A percentile compares a stretch with the other conserved stretches of the same genome.
Conservation (phyloP, 1,140 invertebrate species). For the Drosophila nannoptera region DNA sequence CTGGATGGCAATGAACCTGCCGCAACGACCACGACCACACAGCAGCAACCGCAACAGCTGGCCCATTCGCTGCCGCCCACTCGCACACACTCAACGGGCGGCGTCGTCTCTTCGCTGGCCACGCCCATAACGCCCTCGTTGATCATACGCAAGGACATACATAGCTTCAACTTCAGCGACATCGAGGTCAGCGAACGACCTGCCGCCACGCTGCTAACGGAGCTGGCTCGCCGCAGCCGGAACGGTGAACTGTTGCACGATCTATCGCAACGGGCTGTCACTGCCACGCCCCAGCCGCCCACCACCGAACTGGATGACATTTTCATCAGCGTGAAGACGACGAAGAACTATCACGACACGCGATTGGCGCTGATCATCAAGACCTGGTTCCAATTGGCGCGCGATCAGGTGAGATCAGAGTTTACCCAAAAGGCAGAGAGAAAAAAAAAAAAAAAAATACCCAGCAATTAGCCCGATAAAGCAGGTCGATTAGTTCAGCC, state of each 20-base stretch:
- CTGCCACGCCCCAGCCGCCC: conserved; percentile 83
- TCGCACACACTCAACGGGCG: conserved; percentile 24
- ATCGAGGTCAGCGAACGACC: conserved; percentile 72
- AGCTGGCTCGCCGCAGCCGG: conserved; percentile 64
- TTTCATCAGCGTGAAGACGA: conserved; percentile 97
- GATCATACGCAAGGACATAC: conserved; percentile 78
- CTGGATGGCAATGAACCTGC: conserved; percentile 63
- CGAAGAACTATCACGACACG: conserved; percentile 90
- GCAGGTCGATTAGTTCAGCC: conserved; percentile 45
- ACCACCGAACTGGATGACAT: conserved; percentile 89
- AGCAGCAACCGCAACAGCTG: conserved; percentile 1
- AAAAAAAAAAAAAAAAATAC: not conserved
- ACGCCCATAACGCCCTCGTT: conserved; percentile 39
- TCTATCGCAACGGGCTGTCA: conserved; percentile 71
- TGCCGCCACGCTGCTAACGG: conserved; percentile 62
- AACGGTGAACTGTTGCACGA: conserved; percentile 73
- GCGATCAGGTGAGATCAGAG: conserved; percentile 87
- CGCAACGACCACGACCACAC: conserved; percentile 37
- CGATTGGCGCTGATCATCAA: conserved; percentile 92
- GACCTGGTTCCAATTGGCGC: conserved; percentile 95
- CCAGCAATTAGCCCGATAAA: conserved; percentile 31
- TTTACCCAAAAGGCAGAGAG: not conserved
- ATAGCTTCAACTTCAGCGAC: conserved; percentile 78
- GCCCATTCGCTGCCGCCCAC: conserved; percentile 2
- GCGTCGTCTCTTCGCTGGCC: conserved; percentile 28